Evolutionary conservation across 1,140 invertebrate genomes (phyloP).

Genomic region (Cephus cinctus): DNA sequence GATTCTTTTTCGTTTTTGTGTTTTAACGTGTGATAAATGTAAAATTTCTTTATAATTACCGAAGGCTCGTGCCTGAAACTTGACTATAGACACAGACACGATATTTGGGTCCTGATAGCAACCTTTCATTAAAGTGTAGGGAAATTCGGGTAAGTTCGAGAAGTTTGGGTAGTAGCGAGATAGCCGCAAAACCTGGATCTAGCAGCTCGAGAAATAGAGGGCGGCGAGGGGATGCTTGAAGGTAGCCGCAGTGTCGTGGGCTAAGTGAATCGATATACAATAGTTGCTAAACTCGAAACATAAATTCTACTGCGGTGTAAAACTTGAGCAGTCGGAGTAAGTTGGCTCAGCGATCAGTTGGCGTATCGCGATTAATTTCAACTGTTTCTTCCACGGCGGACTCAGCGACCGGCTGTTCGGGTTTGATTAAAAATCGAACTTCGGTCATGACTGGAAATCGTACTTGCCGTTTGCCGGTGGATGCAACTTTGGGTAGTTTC

Average conservation of each 20-base stretch:
- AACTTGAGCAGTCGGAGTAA: not conserved
- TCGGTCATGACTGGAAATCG: too few relatives aligned
- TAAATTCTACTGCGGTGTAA: conserved; percentile 21
- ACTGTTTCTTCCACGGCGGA: conserved; percentile 17
- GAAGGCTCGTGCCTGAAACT: not conserved
- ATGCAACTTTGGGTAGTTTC: too few relatives aligned
- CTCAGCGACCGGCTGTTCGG: conserved; percentile 1
- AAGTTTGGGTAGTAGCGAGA: conserved; percentile 11
- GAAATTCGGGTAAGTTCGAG: conserved; percentile 2
- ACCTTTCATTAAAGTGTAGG: conserved; percentile 19
- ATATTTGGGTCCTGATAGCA: too few relatives aligned
- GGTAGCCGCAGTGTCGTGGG: conserved; percentile 14
- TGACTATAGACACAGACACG: too few relatives aligned
- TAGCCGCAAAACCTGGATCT: conserved; percentile 11
- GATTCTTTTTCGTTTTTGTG: too few relatives aligned
- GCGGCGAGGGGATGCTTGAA: too few relatives aligned
- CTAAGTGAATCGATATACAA: conserved; percentile 33
- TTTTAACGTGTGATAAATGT: too few relatives aligned
- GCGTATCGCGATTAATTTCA: conserved; percentile 23
- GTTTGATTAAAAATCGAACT: conserved; percentile 8
- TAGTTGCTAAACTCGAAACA: conserved; percentile 32
- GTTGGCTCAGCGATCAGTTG: not conserved
- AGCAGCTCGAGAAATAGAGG: conserved; percentile 20
- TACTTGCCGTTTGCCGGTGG: too few relatives aligned
- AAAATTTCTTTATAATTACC: too few relatives aligned